Percentiles rank a stretch among this genome's conserved stretches.
phyloP scores from a whole-genome alignment of 2,797 vertebrate species.

The Poeciliopsis turneri region DNA sequence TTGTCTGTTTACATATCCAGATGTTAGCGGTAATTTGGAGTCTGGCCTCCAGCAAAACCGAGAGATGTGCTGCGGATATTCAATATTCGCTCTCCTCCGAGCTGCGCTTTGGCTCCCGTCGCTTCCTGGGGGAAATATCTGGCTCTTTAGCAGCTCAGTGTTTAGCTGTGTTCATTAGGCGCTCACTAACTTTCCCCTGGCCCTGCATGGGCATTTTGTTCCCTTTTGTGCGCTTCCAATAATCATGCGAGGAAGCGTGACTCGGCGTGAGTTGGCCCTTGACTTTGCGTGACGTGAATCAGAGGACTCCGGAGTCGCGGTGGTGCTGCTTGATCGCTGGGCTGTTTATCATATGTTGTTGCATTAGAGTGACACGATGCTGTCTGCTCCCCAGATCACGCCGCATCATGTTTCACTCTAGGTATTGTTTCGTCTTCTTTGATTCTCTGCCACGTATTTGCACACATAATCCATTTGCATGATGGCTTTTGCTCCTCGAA shows the following conservation, averaged over 20 bases:
- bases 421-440: conserved; percentile 25
- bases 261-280: conserved; percentile 44
- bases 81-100: not conserved
- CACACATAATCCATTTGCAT: conserved; percentile 6
- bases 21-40: conserved; percentile 15
- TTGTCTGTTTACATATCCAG: conserved; percentile 3
- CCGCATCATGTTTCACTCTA: conserved; percentile 16
- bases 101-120: conserved; percentile 7
- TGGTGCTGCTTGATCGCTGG: conserved; percentile 29
- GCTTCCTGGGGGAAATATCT: not conserved
- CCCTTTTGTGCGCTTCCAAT: conserved; percentile 32
- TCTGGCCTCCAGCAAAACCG: conserved; percentile 1
- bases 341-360: conserved; percentile 45
- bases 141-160: not conserved
- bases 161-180: not conserved
- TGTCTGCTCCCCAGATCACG: conserved; percentile 39
- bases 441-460: not conserved
- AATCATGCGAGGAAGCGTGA: conserved; percentile 44
- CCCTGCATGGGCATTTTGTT: not conserved
- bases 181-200: not conserved
- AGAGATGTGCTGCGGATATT: not conserved
- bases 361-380: conserved; percentile 58
- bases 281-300: conserved; percentile 52
- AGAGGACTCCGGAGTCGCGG: conserved; percentile 29
- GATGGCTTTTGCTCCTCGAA: conserved; percentile 30